Evolutionary conservation across 2,888 invertebrate species (phyloP), one percentile per base, ranked within the genome.

Genomic region (Lasioglossum lativentre): DNA sequence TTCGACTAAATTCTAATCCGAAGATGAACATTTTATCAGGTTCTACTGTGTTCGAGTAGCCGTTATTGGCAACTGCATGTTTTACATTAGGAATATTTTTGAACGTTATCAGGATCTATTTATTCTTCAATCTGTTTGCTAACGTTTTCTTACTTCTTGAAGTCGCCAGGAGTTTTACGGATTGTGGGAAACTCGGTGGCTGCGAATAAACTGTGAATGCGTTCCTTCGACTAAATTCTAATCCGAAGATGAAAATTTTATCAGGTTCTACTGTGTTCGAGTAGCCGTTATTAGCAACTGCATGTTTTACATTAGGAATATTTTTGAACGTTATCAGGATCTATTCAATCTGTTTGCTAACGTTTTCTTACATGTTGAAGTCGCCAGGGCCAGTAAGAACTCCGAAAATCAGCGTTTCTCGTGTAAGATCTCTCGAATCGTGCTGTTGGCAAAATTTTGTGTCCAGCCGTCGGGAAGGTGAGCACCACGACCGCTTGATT

Each of bases 401-500:
- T 2, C 27, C 59, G 27, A n/a, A 27, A 59, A 5, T 14, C 8
- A 59, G 23, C 23, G 23, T 52, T 52, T 52, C 52, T 52, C 52
- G 52, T 14, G 59, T 2, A 59, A 27, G 5, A 59, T 59, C 59
- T 30, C 16, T 27, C 0, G 59, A 59, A 59, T 59, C 59, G 5
- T 14, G 59, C 14, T 14, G 4, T n/a, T 2, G 30, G 42, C 47
- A 71, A 68, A 68, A 68, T 68, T 68, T 38, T 23, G 68, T 68
- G 68, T 59, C 45, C 38, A 3, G 19, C n/a, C n/a, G n/a, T 4
- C 23, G 42, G n/a, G 75, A 59, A 78, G 76, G 77, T 45, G n/a
- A 47, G 70, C 68, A 56, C 42, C 59, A 47, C 66, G 72, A 66
- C 71, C 68, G 75, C 14, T 56, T 86, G 85, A 86, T 86, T 86